A percentile compares a stretch with the other conserved stretches of the same genome.
phyloP scores from a whole-genome alignment of 2,888 invertebrate genomes.

The Ormyrus rosae region DNA sequence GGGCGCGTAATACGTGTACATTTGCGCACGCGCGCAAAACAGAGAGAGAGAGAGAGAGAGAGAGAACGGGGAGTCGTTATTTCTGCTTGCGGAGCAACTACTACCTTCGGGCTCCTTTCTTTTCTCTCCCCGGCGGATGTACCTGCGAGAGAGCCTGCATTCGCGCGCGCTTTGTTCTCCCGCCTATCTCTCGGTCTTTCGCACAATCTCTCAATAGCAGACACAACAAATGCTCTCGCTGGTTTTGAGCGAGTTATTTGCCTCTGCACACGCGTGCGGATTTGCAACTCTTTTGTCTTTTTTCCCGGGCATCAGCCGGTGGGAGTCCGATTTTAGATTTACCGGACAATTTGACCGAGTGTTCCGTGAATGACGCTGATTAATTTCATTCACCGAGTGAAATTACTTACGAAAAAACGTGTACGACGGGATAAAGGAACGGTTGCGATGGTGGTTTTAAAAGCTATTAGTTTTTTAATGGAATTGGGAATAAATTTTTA shows the following conservation, averaged over 20 bases:
- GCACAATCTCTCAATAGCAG: slow-evolving; percentile 17
- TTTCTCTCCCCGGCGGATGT: background rate
- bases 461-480: too few species aligned
- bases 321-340: too few species aligned
- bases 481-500: too few species aligned
- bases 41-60: background rate
- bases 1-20: background rate
- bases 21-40: background rate
- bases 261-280: background rate
- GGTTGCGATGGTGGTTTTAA: too few species aligned
- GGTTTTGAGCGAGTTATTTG: slow-evolving; percentile 21
- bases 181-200: background rate
- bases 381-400: too few species aligned
- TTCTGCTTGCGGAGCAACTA: slow-evolving; percentile 12
- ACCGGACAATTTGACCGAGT: too few species aligned
- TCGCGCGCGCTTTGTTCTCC: background rate
- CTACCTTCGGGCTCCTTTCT: background rate
- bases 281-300: slow-evolving; percentile 5
- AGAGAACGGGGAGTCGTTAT: slow-evolving; percentile 23
- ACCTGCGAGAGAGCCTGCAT: background rate
- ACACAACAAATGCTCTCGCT: background rate
- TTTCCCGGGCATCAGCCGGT: background rate
- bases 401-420: too few species aligned
- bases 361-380: too few species aligned
- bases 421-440: too few species aligned